phyloP scores from a whole-genome alignment of 2,797 vertebrate species.

The Sciaenops ocellatus region DNA sequence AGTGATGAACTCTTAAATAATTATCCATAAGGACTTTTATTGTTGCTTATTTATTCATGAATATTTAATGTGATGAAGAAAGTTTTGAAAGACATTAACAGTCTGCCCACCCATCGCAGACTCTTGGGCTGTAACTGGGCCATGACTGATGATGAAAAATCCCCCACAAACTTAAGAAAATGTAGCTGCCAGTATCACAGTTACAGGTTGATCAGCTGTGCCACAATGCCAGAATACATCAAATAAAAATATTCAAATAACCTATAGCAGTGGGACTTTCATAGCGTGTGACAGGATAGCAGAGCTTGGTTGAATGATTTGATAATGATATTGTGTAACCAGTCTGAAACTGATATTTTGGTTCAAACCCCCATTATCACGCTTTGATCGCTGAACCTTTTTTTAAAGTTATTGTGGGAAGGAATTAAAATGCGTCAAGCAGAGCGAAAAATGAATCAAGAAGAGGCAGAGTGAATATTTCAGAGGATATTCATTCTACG shows the following conservation, averaged over 20 bases:
- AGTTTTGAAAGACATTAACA: neutral
- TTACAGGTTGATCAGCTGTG: neutral
- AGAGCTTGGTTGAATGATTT: neutral
- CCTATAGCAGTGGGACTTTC: neutral
- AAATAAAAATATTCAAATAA: neutral
- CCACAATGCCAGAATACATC: neutral
- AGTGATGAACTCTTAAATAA: neutral
- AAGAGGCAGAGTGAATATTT: constrained; percentile 52
- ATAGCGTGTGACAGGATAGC: neutral
- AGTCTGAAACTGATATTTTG: constrained; percentile 18
- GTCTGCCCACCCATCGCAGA: neutral
- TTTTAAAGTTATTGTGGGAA: constrained; percentile 23
- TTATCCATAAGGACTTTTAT: too few species aligned
- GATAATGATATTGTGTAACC: neutral
- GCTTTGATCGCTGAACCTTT: constrained; percentile 34
- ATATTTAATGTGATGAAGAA: neutral
- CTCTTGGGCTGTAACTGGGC: neutral
- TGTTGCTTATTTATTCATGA: too few species aligned
- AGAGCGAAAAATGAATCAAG: constrained; percentile 26
- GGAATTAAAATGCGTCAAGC: constrained; percentile 38
- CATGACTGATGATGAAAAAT: neutral
- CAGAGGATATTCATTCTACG: constrained; percentile 39
- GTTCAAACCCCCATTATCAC: neutral
- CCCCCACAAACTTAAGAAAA: neutral
- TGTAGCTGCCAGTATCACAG: neutral